A percentile compares a stretch with the other conserved stretches of the same genome.
Evolutionary conservation across 2,797 vertebrate species (phyloP).

Genomic region (Lates japonicus): DNA sequence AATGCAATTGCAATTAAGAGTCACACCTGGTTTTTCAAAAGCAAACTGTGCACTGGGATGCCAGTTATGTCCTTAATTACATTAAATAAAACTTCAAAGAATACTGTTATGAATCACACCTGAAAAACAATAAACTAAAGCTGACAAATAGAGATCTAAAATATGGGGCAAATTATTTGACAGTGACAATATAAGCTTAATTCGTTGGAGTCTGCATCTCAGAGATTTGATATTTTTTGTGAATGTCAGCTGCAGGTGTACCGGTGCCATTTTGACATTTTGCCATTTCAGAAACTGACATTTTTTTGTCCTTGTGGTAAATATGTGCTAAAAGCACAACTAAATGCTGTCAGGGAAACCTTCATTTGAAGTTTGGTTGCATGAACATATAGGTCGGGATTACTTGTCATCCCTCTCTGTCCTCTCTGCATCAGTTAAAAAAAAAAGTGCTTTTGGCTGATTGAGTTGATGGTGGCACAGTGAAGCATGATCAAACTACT

Average conservation of each 20-base stretch:
- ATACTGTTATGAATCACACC: constrained; percentile 22
- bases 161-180: constrained; percentile 6
- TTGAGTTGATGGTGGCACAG: constrained; percentile 1
- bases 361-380: constrained; percentile 16
- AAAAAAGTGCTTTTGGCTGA: background rate
- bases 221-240: background rate
- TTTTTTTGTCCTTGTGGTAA: constrained; percentile 47
- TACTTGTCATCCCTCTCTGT: constrained; percentile 13
- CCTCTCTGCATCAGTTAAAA: background rate
- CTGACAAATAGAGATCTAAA: constrained; percentile 39
- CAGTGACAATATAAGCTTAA: background rate
- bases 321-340: constrained; percentile 52
- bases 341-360: constrained; percentile 50
- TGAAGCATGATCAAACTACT: constrained; percentile 13
- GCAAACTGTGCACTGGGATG: constrained; percentile 40
- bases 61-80: constrained; percentile 27
- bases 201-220: background rate
- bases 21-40: constrained; percentile 67
- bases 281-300: constrained; percentile 23
- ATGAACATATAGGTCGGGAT: background rate
- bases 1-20: constrained; percentile 26
- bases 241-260: constrained; percentile 34
- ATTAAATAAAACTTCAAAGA: constrained; percentile 28
- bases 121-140: constrained; percentile 31
- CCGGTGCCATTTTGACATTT: constrained; percentile 18